These are phyloP conservation scores for Drosophila quadrilineata DNA, from an alignment of 1,140 invertebrate genomes.

Conservation along the genomic window DNA sequence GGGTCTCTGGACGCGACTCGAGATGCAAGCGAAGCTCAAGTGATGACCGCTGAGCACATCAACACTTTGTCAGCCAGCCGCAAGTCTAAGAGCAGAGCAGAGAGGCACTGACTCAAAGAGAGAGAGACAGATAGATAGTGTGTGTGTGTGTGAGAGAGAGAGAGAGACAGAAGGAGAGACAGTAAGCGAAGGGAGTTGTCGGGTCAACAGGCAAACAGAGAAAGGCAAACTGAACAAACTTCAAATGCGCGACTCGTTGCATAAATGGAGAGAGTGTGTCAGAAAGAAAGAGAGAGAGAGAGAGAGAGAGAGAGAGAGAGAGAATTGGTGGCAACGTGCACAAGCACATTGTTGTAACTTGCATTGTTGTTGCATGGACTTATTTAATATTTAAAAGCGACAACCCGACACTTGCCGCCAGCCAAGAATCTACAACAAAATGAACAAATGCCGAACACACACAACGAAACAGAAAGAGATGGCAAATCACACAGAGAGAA, in stretches of 20 bases:
- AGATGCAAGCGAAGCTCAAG: constrained; percentile 17
- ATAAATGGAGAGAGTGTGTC: constrained; percentile 4
- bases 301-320: not conserved
- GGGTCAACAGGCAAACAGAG: constrained; percentile 45
- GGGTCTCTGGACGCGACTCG: constrained; percentile 3
- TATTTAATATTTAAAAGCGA: constrained; percentile 71
- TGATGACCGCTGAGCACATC: constrained; percentile 16
- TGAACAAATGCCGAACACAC: constrained; percentile 40
- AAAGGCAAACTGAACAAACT: constrained; percentile 47
- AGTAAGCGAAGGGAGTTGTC: no score
- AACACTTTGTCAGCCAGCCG: constrained; percentile 30
- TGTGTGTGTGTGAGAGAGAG: not conserved
- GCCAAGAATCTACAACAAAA: constrained; percentile 10
- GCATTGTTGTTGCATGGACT: constrained; percentile 20
- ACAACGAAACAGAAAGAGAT: not conserved
- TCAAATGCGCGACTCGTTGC: constrained; percentile 49
- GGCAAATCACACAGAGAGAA: not conserved
- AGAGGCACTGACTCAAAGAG: not conserved
- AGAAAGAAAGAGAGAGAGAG: not conserved
- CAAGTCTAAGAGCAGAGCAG: constrained; percentile 8
- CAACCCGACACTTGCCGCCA: constrained; percentile 34
- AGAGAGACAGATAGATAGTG: not conserved
- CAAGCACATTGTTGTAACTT: constrained; percentile 32
- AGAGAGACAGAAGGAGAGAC: not conserved
- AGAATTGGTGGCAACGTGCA: constrained; percentile 44